Percentiles rank a stretch among this genome's conserved stretches.
These are phyloP conservation scores for Myripristis jacobus DNA, from an alignment of 2,797 vertebrate genomes.

Conservation along the genomic window DNA sequence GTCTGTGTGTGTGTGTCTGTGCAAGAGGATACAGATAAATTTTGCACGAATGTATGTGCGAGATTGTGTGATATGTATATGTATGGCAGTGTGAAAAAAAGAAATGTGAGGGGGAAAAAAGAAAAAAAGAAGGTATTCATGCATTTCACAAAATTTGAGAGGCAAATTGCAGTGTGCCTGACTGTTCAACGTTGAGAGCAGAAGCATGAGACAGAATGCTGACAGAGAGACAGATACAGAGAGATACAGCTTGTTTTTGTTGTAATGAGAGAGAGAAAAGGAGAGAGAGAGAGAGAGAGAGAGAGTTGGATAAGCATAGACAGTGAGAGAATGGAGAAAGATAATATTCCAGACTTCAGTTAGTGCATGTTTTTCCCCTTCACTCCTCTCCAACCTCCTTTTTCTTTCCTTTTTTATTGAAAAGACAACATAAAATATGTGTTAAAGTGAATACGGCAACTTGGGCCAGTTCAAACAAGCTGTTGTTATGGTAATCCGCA, in stretches of 20 bases:
- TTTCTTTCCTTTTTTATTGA: conserved; percentile 29
- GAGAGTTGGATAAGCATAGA: neutral
- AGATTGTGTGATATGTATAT: conserved; percentile 11
- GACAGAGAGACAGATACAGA: conserved; percentile 31
- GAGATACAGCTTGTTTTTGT: conserved; percentile 19
- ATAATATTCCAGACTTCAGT: neutral
- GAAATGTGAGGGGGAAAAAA: neutral
- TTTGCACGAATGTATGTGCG: neutral
- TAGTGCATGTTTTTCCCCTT: neutral
- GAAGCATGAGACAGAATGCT: conserved; percentile 19
- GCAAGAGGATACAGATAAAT: conserved; percentile 13
- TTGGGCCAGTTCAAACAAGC: conserved; percentile 59
- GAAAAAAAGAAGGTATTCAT: conserved; percentile 25
- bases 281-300: neutral
- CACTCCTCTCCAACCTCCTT: neutral
- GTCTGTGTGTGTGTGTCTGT: neutral
- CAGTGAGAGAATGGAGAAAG: conserved; percentile 11
- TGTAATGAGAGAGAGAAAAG: neutral
- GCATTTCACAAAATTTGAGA: conserved; percentile 13
- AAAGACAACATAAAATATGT: conserved; percentile 28
- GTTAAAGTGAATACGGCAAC: conserved; percentile 20
- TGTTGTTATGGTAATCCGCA: conserved; percentile 55
- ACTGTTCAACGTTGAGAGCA: conserved; percentile 6
- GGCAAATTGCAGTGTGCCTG: conserved; percentile 15
- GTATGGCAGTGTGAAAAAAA: conserved; percentile 10